These are phyloP conservation scores for Drosophila pseudotakahashii DNA, from an alignment of 2,888 invertebrate species.

Conservation along the genomic window DNA sequence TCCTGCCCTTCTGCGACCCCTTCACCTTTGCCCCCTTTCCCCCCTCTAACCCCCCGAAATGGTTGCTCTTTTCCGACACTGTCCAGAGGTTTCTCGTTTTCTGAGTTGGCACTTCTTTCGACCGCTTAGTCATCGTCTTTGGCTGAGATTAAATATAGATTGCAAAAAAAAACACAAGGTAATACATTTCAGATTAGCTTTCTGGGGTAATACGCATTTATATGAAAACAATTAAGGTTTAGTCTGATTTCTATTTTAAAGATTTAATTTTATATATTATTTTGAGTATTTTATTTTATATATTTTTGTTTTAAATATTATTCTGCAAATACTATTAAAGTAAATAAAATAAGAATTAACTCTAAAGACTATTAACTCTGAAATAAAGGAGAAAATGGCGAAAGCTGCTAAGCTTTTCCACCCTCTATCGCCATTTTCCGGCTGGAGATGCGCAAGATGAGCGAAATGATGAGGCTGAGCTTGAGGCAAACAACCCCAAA, in stretches of 20 bases:
- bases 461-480: not conserved
- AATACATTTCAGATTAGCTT: slow-evolving; percentile 15
- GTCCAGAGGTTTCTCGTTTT: slow-evolving; percentile 26
- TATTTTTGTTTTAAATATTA: too few species aligned
- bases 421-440: slow-evolving; percentile 20
- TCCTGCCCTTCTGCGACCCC: not conserved
- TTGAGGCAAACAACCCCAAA: slow-evolving; percentile 1
- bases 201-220: not conserved
- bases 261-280: too few species aligned
- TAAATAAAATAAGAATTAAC: too few species aligned
- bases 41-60: not conserved
- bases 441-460: not conserved
- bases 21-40: too few species aligned
- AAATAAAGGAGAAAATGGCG: not conserved
- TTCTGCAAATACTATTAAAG: too few species aligned
- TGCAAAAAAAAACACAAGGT: not conserved
- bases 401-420: slow-evolving; percentile 1
- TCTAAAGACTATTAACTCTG: too few species aligned
- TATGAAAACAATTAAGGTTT: too few species aligned
- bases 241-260: too few species aligned
- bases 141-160: slow-evolving; percentile 25
- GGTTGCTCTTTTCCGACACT: slow-evolving; percentile 21
- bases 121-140: slow-evolving; percentile 30
- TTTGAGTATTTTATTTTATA: too few species aligned
- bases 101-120: slow-evolving; percentile 10